A percentile compares a stretch with the other conserved stretches of the same genome.
These are phyloP conservation scores for Cinara cedri DNA, from an alignment of 2,888 invertebrate species.

Conservation along the genomic window DNA sequence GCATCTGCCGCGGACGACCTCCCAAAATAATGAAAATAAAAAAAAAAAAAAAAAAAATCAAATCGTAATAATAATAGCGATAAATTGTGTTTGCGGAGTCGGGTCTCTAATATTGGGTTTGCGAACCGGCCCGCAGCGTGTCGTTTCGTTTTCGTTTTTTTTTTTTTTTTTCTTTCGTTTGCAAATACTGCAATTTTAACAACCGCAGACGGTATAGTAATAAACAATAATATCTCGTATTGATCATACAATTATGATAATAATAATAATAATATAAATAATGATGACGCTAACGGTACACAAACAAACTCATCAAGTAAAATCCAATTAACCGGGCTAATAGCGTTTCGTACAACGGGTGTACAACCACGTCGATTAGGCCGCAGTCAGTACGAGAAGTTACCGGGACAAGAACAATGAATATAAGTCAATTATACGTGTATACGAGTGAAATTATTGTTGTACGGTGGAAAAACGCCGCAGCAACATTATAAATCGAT, in stretches of 20 bases:
- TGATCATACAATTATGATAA: too few relatives aligned
- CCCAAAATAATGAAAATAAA: conserved; percentile 7
- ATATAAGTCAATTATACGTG: conserved; percentile 1
- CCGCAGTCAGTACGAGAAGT: too few relatives aligned
- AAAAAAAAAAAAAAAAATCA: not conserved
- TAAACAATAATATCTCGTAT: conserved; percentile 36
- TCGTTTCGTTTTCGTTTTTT: too few relatives aligned
- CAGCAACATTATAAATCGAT: conserved; percentile 33
- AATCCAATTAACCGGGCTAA: conserved; percentile 51
- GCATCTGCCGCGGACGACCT: too few relatives aligned
- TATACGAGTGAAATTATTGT: conserved; percentile 20
- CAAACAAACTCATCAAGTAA: conserved; percentile 25
- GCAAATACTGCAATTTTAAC: conserved; percentile 18
- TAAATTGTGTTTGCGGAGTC: not conserved
- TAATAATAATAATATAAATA: not conserved
- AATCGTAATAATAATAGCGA: not conserved
- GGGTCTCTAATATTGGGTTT: not conserved
- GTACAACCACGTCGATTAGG: conserved; percentile 30
- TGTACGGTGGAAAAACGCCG: conserved; percentile 21
- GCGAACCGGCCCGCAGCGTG: too few relatives aligned
- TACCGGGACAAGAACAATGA: conserved; percentile 37
- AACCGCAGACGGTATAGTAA: conserved; percentile 12
- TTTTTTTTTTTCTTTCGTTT: not conserved
- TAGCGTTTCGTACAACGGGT: conserved; percentile 13
- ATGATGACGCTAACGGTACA: conserved; percentile 36